Conservation (phyloP, 2,888 invertebrate genomes). For the Ochlodes sylvanus region DNA sequence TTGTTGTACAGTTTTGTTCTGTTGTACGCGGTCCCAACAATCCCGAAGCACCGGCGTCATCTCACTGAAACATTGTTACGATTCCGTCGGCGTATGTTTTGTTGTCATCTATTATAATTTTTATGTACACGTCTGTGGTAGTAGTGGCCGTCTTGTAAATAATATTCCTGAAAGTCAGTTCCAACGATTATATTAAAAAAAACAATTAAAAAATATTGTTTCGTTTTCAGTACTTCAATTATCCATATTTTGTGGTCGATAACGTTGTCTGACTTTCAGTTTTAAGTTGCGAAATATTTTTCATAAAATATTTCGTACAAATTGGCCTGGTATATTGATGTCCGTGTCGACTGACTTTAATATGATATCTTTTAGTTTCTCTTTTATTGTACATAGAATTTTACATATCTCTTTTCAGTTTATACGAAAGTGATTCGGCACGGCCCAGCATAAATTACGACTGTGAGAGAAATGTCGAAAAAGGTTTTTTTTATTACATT, state of each 20-base stretch:
- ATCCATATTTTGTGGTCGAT: background rate
- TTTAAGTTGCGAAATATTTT: constrained; percentile 14
- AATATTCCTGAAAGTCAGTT: constrained; percentile 20
- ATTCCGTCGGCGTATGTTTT: constrained; percentile 54
- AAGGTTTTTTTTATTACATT: background rate
- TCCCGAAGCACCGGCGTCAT: constrained; percentile 15
- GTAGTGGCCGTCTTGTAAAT: constrained; percentile 34
- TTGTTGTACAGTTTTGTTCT: constrained; percentile 62
- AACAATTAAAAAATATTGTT: too few species aligned
- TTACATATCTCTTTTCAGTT: too few species aligned
- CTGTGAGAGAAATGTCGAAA: constrained; percentile 4
- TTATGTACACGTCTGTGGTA: constrained; percentile 27
- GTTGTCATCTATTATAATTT: constrained; percentile 53
- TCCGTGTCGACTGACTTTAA: constrained; percentile 13
- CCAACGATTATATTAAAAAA: background rate
- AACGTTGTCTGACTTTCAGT: constrained; percentile 16
- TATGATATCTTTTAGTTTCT: background rate
- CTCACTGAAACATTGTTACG: constrained; percentile 40
- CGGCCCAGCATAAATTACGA: background rate
- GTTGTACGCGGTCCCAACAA: constrained; percentile 48
- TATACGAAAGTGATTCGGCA: background rate
- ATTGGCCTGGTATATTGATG: background rate
- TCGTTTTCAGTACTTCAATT: too few species aligned
- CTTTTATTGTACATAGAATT: background rate
- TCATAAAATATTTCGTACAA: constrained; percentile 15